Conservation (phyloP, 1,140 invertebrate genomes). For the Reticulitermes speratus region DNA sequence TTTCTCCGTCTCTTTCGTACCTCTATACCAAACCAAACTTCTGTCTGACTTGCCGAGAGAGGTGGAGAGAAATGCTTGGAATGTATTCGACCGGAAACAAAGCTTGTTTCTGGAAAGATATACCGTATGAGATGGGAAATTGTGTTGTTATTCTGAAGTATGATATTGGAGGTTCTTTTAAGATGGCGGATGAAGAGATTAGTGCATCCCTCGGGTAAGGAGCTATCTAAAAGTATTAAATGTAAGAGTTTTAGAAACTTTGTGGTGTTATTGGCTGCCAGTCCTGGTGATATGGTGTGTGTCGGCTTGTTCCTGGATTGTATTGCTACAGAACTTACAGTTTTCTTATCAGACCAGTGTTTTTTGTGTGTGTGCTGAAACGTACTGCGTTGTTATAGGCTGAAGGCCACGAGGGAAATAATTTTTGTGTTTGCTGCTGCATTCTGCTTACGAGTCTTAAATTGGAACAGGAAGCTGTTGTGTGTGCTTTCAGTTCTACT, state of each 20-base stretch:
- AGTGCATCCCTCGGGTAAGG: background rate
- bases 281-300: background rate
- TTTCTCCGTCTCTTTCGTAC: background rate
- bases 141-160: conserved; percentile 19
- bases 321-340: background rate
- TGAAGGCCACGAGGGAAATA: background rate
- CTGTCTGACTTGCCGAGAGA: background rate
- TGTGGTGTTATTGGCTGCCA: background rate
- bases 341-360: background rate
- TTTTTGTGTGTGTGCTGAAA: background rate
- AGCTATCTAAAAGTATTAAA: background rate
- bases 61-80: background rate
- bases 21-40: background rate
- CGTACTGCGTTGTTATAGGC: background rate
- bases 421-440: background rate
- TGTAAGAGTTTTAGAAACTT: background rate
- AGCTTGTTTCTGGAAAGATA: background rate
- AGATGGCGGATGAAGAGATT: background rate
- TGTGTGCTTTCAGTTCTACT: background rate
- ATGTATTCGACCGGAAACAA: conserved; percentile 11
- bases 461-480: background rate
- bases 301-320: background rate
- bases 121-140: background rate
- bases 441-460: background rate
- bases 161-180: background rate